Evolutionary conservation across 2,797 vertebrate genomes (phyloP).

Genomic region (Cercopithecus hamlyni): DNA sequence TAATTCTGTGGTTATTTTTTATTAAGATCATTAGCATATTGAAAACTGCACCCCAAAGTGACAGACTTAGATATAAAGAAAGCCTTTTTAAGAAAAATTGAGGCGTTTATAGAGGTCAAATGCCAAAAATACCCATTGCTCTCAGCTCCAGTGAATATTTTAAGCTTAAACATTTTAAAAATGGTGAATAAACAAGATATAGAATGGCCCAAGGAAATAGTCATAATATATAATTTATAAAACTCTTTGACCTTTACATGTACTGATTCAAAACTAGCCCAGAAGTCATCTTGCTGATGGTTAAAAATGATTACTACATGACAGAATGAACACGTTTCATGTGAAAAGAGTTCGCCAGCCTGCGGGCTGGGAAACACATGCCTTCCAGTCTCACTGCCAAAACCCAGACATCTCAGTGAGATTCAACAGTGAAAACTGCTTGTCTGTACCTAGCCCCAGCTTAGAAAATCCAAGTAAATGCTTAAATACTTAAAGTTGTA

Average conservation of each 20-base stretch:
- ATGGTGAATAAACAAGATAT: slow-evolving; percentile 36
- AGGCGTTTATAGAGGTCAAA: slow-evolving; percentile 34
- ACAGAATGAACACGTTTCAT: neutral
- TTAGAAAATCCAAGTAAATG: neutral
- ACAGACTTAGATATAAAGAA: neutral
- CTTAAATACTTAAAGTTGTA: neutral
- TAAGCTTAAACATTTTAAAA: slow-evolving; percentile 7
- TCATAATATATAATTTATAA: neutral
- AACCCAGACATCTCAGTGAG: neutral
- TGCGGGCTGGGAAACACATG: neutral
- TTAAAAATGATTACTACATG: neutral
- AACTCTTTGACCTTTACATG: neutral
- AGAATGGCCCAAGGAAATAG: neutral
- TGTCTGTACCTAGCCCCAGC: neutral
- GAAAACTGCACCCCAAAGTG: neutral
- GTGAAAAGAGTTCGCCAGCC: neutral
- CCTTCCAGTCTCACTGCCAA: neutral
- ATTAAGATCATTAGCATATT: neutral
- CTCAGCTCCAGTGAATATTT: slow-evolving; percentile 4
- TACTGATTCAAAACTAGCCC: neutral
- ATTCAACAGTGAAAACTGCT: neutral
- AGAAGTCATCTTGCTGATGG: neutral
- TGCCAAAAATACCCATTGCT: slow-evolving; percentile 29
- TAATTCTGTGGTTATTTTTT: neutral
- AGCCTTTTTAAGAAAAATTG: neutral